Evolutionary conservation across 2,888 invertebrate species (phyloP), one percentile per base, ranked within the genome.

Genomic region (Ormyrus pomaceus): DNA sequence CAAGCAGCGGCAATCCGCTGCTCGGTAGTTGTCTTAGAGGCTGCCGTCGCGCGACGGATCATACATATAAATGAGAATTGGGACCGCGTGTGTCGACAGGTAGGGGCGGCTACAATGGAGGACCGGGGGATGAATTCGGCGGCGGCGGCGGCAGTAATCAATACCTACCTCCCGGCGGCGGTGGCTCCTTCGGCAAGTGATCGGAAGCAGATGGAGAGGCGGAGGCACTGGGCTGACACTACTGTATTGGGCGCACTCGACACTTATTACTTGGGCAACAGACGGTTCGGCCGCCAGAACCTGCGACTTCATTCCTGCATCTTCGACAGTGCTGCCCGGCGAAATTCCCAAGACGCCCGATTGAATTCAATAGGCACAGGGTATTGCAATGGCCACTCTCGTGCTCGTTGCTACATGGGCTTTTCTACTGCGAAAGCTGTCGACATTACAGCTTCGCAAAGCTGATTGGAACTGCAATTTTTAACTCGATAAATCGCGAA

Each of bases 181-280:
- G 34, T 34, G 84, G 83, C 83, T 86, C 83, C 85, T 89, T 87
- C 84, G 87, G 87, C 85, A 89, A 90, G 86, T 89, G 86, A 89
- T 84, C 77, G 74, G 76, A 8, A 48, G 13, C 1, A 10, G n/a
- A 48, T n/a, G 5, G 7, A 56, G n/a, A 51, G n/a, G 10, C 53
- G 71, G 72, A 13, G 56, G 9, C 51, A 53, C 56, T 59, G 65
- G 34, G 19, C 13, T 11, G 46, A 53, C 34, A 34, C 34, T 34
- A 2, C 34, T 34, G 34, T 34, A 34, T 56, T 8, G 19, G 55
- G 48, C 62, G 50, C 65, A 68, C 68, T 77, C 71, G 76, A 77
- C 76, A 77, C 72, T 80, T 80, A 80, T 76, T 76, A 66, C 80
- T 80, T 48, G 51, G 48, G 77, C 58, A 64, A 77, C 73, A 73